A percentile compares a stretch with the other conserved stretches of the same genome.
Evolutionary conservation across 2,797 vertebrate genomes (phyloP).

Genomic region (Pseudomugil tenellus): DNA sequence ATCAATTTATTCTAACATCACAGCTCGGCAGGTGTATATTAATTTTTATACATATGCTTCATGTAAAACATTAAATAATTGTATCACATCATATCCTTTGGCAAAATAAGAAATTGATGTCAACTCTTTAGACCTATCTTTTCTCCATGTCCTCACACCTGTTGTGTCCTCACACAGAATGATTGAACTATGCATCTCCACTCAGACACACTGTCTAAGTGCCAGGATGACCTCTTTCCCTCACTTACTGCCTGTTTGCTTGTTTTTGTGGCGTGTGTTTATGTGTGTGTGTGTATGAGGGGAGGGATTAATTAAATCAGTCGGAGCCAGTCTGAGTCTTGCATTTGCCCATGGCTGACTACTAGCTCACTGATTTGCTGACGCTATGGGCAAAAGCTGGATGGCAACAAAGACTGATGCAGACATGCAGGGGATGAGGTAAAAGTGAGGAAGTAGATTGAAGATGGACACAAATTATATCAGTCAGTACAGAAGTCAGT

Average conservation of each 20-base stretch:
- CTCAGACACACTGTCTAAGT: slow-evolving; percentile 4
- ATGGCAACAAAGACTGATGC: slow-evolving; percentile 5
- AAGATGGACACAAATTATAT: neutral
- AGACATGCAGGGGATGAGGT: slow-evolving; percentile 10
- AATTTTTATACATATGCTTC: too few species aligned
- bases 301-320: slow-evolving; percentile 49
- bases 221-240: slow-evolving; percentile 5
- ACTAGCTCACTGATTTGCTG: slow-evolving; percentile 7
- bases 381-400: neutral
- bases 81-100: too few species aligned
- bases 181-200: neutral
- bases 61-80: too few species aligned
- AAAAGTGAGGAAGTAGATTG: slow-evolving; percentile 1
- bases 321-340: slow-evolving; percentile 22
- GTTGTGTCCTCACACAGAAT: neutral
- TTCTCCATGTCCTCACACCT: neutral
- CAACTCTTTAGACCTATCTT: neutral
- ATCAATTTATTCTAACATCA: too few species aligned
- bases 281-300: too few species aligned
- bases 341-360: slow-evolving; percentile 27
- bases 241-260: neutral
- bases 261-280: too few species aligned
- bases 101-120: too few species aligned
- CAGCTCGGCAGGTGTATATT: too few species aligned
- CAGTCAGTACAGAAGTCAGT: neutral